Percentiles rank a stretch among this genome's conserved stretches.
Conservation (phyloP, 2,888 invertebrate genomes). For the Zele albiditarsus region DNA sequence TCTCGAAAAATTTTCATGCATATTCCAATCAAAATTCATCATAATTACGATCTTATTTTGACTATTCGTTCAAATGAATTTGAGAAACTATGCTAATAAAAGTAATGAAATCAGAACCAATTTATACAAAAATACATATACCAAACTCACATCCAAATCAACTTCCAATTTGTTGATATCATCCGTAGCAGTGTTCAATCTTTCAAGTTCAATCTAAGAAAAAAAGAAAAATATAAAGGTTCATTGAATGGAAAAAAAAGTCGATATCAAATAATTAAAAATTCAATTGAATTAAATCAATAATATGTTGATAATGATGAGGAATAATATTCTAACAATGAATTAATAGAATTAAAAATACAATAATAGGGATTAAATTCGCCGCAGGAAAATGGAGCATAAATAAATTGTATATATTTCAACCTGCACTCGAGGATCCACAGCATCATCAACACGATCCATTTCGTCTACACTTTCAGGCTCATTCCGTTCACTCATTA, state of each 20-base stretch:
- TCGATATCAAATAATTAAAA: not conserved
- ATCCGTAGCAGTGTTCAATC: slow-evolving; percentile 92
- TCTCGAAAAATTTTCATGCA: too few species aligned
- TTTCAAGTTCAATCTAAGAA: slow-evolving; percentile 86
- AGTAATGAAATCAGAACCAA: too few species aligned
- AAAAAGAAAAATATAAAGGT: slow-evolving; percentile 12
- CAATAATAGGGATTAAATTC: not conserved
- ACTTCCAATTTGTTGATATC: slow-evolving; percentile 93
- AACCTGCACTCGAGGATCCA: slow-evolving; percentile 89
- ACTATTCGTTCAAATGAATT: too few species aligned
- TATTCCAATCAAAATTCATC: too few species aligned
- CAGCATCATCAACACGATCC: slow-evolving; percentile 76
- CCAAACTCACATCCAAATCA: slow-evolving; percentile 83
- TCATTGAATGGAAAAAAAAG: not conserved
- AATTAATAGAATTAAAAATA: not conserved
- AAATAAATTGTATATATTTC: slow-evolving; percentile 59
- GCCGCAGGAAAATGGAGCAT: slow-evolving; percentile 15
- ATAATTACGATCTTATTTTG: too few species aligned
- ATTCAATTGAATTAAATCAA: not conserved
- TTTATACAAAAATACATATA: slow-evolving; percentile 6
- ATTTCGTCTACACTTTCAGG: slow-evolving; percentile 61
- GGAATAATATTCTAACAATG: slow-evolving; percentile 25
- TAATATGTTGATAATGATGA: not conserved
- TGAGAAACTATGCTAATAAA: too few species aligned
- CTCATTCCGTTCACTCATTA: slow-evolving; percentile 61